These are phyloP conservation scores for Argyrosomus japonicus DNA, from an alignment of 2,113 vertebrate species.

Conservation along the genomic window DNA sequence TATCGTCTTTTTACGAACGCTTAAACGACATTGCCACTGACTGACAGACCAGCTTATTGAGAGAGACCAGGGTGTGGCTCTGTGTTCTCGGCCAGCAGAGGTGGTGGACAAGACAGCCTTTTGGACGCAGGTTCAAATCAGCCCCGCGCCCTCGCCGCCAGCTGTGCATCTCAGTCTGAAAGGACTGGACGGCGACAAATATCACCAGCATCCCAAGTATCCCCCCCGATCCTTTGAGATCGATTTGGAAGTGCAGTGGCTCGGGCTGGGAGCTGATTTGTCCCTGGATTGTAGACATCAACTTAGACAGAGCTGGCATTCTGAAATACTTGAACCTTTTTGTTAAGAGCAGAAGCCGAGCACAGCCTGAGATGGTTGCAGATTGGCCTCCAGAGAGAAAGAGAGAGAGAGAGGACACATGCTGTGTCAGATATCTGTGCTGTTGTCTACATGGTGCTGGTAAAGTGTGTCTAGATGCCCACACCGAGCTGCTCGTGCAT, in stretches of 20 bases:
- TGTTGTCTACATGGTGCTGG: slow-evolving; percentile 81
- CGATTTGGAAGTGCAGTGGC: slow-evolving; percentile 52
- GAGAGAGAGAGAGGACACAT: slow-evolving; percentile 59
- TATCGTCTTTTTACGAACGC: slow-evolving; percentile 84
- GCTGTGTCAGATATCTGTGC: slow-evolving; percentile 78
- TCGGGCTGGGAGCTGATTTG: slow-evolving; percentile 70
- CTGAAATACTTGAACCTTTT: slow-evolving; percentile 59
- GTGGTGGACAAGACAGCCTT: slow-evolving; percentile 78
- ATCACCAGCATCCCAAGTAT: slow-evolving; percentile 19
- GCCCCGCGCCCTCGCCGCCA: slow-evolving; percentile 38
- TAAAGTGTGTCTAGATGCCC: slow-evolving; percentile 76
- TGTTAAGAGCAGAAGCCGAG: slow-evolving; percentile 69
- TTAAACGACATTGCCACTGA: slow-evolving; percentile 86
- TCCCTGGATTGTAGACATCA: slow-evolving; percentile 75
- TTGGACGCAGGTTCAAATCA: slow-evolving; percentile 70
- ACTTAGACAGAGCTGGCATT: slow-evolving; percentile 75
- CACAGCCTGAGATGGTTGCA: slow-evolving; percentile 78
- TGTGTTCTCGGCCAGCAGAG: slow-evolving; percentile 74
- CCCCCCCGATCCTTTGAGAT: slow-evolving; percentile 50
- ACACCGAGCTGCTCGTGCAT: slow-evolving; percentile 70
- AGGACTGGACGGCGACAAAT: slow-evolving; percentile 36
- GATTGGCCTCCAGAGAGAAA: slow-evolving; percentile 65
- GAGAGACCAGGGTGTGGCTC: slow-evolving; percentile 80
- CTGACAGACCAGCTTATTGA: slow-evolving; percentile 84
- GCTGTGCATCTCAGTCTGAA: slow-evolving; percentile 48